Evolutionary conservation across 2,113 vertebrate genomes (phyloP), one percentile per base, ranked within the genome.

Genomic region (Phyllostomus hastatus): DNA sequence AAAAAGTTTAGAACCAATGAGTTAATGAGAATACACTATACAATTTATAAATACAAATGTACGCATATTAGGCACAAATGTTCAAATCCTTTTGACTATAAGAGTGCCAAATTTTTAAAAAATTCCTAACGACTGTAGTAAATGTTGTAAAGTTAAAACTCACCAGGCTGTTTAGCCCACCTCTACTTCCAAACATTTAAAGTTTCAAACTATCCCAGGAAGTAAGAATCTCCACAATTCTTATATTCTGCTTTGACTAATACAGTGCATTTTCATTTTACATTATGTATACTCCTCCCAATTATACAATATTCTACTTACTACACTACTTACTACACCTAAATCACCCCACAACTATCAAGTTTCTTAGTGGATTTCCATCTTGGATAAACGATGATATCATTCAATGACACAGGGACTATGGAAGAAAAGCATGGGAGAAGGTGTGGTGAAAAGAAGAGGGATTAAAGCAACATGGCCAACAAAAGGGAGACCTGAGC

Each of bases 181-280:
- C 28, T 64, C 52, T 83, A 52, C 43, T 91, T 89, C 46, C 28
- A 91, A 26, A 79, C 17, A 91, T 67, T 72, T 78, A 10, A 85
- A 85, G 24, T 76, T 67, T 75, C 31, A 92, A 54, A 75, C 95
- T 59, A 80, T 38, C 57, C 43, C 57, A 72, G 15, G 79, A 92
- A 57, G 14, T 86, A 69, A 88, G 82, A 88, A 22, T 80, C 57
- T 85, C 54, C 79, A 59, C 24, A 61, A 19, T 89, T 85, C 38
- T 80, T 81, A 73, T 75, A 80, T 75, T 94, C 26, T 82, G 31
- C 38, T 94, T 88, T 89, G 75, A 92, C 73, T 69, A 89, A 81
- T 38, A 94, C 48, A 67, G 50, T 91, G 33, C 11, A 52, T 81
- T 85, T 86, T 48, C 19, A 81, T 16, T 73, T 52, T 84, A 72